Evolutionary conservation across 2,888 invertebrate species (phyloP).

Genomic region (Cryptus viduatorius): DNA sequence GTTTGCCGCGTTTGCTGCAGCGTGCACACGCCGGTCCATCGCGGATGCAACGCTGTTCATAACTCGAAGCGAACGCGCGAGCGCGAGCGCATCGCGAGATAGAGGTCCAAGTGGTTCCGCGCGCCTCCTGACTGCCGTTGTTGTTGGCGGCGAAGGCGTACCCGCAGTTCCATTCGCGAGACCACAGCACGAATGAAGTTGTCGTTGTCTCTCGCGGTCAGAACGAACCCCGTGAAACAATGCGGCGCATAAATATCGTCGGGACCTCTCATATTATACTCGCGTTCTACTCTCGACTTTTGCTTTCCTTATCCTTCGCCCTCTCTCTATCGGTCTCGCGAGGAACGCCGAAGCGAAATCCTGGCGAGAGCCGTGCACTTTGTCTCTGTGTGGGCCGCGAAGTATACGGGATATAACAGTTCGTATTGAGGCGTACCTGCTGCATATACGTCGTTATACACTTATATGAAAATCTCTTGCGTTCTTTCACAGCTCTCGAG

Average conservation of each 20-base stretch:
- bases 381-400: constrained; percentile 72
- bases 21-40: constrained; percentile 56
- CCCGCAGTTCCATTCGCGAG: constrained; percentile 51
- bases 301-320: constrained; percentile 42
- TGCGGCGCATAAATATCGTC: constrained; percentile 84
- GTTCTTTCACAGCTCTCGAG: neutral
- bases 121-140: constrained; percentile 59
- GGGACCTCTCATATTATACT: constrained; percentile 80
- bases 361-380: constrained; percentile 46
- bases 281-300: constrained; percentile 61
- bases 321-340: constrained; percentile 24
- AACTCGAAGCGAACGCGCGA: constrained; percentile 74
- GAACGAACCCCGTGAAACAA: constrained; percentile 79
- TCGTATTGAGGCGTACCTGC: constrained; percentile 36
- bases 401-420: constrained; percentile 18
- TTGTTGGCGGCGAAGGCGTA: constrained; percentile 55
- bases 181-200: constrained; percentile 82
- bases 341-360: neutral
- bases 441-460: constrained; percentile 52
- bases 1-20: constrained; percentile 56
- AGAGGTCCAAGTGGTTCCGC: constrained; percentile 46
- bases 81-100: constrained; percentile 42
- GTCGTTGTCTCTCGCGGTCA: constrained; percentile 81
- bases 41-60: constrained; percentile 78
- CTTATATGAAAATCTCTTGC: constrained; percentile 34